Evolutionary conservation across 2,797 vertebrate genomes (phyloP).

Genomic region (Antennarius maculatus): DNA sequence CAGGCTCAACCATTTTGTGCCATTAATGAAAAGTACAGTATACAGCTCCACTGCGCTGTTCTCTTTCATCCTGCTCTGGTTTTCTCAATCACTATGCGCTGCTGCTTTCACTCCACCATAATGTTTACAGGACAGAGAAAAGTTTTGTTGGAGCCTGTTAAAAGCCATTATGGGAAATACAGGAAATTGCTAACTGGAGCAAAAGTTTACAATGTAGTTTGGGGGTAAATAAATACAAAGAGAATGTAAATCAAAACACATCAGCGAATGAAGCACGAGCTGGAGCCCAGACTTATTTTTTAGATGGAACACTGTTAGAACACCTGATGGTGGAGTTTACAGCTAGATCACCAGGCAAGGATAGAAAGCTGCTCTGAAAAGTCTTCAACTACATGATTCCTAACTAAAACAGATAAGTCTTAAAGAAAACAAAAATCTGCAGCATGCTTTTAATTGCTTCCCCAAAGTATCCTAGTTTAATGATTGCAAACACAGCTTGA

Average conservation of each 20-base stretch:
- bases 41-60: conserved; percentile 20
- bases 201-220: conserved; percentile 41
- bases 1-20: conserved; percentile 8
- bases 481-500: not conserved
- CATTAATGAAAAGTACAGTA: conserved; percentile 9
- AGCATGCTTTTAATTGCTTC: conserved; percentile 30
- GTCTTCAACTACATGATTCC: conserved; percentile 40
- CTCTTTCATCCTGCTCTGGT: conserved; percentile 15
- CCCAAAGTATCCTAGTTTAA: conserved; percentile 19
- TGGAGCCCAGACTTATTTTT: conserved; percentile 30
- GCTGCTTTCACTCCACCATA: conserved; percentile 48
- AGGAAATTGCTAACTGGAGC: conserved; percentile 46
- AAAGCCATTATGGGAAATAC: conserved; percentile 54
- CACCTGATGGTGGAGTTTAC: conserved; percentile 7
- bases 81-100: conserved; percentile 22
- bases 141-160: conserved; percentile 49
- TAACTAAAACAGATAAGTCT: conserved; percentile 61
- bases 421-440: conserved; percentile 47
- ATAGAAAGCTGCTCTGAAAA: not conserved
- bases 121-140: conserved; percentile 51
- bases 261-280: conserved; percentile 17
- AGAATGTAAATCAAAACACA: conserved; percentile 41
- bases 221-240: conserved; percentile 24
- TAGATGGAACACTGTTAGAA: conserved; percentile 16
- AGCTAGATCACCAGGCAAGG: conserved; percentile 1